Evolutionary conservation across 2,888 invertebrate species (phyloP), one percentile per base, ranked within the genome.

Genomic region (Neoascia interrupta): DNA sequence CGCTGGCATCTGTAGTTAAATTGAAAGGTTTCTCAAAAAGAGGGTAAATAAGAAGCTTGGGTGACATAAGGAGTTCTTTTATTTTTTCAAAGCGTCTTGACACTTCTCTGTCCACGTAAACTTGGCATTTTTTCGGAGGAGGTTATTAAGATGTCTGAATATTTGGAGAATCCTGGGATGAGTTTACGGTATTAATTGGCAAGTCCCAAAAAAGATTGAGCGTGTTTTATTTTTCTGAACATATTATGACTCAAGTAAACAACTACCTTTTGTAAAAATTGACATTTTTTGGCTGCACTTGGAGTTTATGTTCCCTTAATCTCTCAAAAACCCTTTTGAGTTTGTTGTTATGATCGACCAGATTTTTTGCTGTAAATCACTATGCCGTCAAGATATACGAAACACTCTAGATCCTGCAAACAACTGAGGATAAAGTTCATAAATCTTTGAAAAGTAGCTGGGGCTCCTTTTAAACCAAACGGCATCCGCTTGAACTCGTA

Each of bases 221-320:
- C 11, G 6, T 41, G 21, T 15, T 21, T 19, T 1, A 41, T 1
- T 85, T 81, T 8, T 82, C 61, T 1, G 85, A 83, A n/a, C 86
- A 81, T 10, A 85, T n/a, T 53, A 49, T 84, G 85, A 5, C 86
- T 85, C 69, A 75, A 23, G 31, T 70, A 81, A 6, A 47, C 43
- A 1, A 75, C 69, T 37, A 82, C 81, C 45, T 82, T 83, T 5
- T 47, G 26, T 4, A 84, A 39, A 56, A 84, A 84, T 64, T 81
- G 64, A 15, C 80, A 83, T 61, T 84, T 84, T 15, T 82, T 2
- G 83, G 31, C 56, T 84, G 82, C 2, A 83, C 54, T 82, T 84
- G 83, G 10, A 84, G 72, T 43, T 82, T 82, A 4, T 45, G 47
- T 37, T 69, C 16, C 34, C 80, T 60, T n/a, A 84, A 47, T 45